Percentiles rank a stretch among this genome's conserved stretches.
Conservation (phyloP, 2,888 invertebrate genomes). For the Amblyjoppa fuscipennis region DNA sequence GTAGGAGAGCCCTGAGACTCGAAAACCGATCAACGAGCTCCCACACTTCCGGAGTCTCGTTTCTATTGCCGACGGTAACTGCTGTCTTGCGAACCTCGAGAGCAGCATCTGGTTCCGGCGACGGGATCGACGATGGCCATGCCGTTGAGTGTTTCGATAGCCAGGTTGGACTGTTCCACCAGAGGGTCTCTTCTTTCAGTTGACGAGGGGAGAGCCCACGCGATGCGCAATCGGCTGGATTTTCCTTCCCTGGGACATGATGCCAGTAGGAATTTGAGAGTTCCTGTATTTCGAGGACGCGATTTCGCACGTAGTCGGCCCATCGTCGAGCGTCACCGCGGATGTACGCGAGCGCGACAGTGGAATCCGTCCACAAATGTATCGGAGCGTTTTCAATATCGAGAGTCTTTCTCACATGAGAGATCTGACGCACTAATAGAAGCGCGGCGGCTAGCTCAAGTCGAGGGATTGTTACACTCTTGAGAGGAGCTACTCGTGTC, state of each 20-base stretch:
- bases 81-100: constrained; percentile 39
- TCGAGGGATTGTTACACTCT: constrained; percentile 58
- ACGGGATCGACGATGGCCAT: constrained; percentile 45
- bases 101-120: background rate
- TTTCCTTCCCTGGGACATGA: constrained; percentile 69
- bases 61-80: constrained; percentile 1
- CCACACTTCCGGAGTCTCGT: background rate
- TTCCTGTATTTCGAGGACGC: constrained; percentile 70
- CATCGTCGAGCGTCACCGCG: constrained; percentile 65
- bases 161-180: constrained; percentile 64
- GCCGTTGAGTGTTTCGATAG: constrained; percentile 27
- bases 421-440: constrained; percentile 43
- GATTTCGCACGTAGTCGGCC: constrained; percentile 73
- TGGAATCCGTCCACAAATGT: constrained; percentile 56
- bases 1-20: constrained; percentile 21
- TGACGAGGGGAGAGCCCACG: constrained; percentile 53
- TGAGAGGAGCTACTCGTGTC: constrained; percentile 64
- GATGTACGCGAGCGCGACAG: constrained; percentile 47
- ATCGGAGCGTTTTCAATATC: constrained; percentile 27
- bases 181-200: constrained; percentile 26
- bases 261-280: constrained; percentile 67
- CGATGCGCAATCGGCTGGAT: constrained; percentile 65
- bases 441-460: constrained; percentile 61
- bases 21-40: constrained; percentile 44
- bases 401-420: constrained; percentile 13